Conservation (phyloP, 1,140 invertebrate genomes). For the Ephestia elutella region DNA sequence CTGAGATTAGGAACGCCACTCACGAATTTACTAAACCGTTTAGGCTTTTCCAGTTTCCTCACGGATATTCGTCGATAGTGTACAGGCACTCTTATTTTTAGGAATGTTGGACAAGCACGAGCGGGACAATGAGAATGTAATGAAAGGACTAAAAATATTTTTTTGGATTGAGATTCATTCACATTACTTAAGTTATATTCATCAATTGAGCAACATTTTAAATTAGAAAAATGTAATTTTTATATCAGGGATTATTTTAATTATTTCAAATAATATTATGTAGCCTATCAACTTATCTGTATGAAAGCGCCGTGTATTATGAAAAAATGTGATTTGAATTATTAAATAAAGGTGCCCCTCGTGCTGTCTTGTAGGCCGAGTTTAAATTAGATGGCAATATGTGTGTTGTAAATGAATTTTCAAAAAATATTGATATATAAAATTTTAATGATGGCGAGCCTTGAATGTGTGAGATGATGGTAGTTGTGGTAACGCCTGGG, state of each 20-base stretch:
- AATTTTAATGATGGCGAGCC: background rate
- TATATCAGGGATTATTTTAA: no score
- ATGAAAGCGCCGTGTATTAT: no score
- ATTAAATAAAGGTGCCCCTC: background rate
- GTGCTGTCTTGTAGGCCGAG: background rate
- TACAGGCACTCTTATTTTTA: background rate
- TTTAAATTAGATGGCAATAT: background rate
- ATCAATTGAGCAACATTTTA: background rate
- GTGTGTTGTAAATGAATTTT: background rate
- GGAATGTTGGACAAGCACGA: background rate
- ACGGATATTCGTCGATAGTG: background rate
- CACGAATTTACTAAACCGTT: background rate
- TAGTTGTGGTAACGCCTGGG: background rate
- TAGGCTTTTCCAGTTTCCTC: no score
- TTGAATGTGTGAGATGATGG: background rate
- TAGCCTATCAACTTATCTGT: no score
- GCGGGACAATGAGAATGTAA: background rate
- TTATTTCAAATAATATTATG: no score
- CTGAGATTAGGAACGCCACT: no score
- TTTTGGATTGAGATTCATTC: background rate
- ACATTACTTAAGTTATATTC: background rate
- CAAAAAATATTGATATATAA: background rate
- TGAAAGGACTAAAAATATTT: background rate
- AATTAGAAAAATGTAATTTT: no score
- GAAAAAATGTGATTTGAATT: no score